Evolutionary conservation across 2,797 vertebrate genomes (phyloP), one percentile per base, ranked within the genome.

Genomic region (Glyptemys insculpta): DNA sequence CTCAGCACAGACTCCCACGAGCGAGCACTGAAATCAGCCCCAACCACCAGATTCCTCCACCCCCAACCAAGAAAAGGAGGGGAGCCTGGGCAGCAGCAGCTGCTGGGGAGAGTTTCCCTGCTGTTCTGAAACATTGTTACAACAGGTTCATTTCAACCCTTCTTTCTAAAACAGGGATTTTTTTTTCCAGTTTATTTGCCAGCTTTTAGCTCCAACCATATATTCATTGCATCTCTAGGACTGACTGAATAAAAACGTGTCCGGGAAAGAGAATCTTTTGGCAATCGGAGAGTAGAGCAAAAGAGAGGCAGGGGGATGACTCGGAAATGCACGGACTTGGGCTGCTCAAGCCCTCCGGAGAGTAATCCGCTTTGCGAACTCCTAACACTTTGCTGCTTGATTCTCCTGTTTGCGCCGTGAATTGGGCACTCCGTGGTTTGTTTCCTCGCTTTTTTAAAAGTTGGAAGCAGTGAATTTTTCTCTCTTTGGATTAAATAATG

Each of bases 111-210:
- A 82, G 85, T 16, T 59, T n/a, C 68, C 44, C 49, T 7, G n/a
- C 1, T 16, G 1, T 72, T 87, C 87, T 49, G 74, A 87, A 91
- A 21, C 74, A 1, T 92, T 86, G 92, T 83, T 16, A 95, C 97
- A 96, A 96, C 96, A 97, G 94, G 97, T 97, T n/a, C 97, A 93
- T 80, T 57, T 83, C 83, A 59, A 10, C 14, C 90, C 78, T 19
- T 90, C 97, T 72, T 84, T 72, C 81, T 8, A 6, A 19, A 6
- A 19, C 25, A 6, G 81, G 76, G 72, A 78, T 72, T 37, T 47
- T 50, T 49, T 49, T 21, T 11, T 50, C 27, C 27, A 96, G 79
- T 53, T 81, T 83, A 6, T 96, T 96, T 95, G 87, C 83, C 80
- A 80, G 31, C 52, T 96, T 93, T 96, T 85, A 78, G 89, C n/a